Percentiles rank a stretch among this genome's conserved stretches.
phyloP scores from a whole-genome alignment of 1,140 invertebrate species.

The Pectinophora gossypiella region DNA sequence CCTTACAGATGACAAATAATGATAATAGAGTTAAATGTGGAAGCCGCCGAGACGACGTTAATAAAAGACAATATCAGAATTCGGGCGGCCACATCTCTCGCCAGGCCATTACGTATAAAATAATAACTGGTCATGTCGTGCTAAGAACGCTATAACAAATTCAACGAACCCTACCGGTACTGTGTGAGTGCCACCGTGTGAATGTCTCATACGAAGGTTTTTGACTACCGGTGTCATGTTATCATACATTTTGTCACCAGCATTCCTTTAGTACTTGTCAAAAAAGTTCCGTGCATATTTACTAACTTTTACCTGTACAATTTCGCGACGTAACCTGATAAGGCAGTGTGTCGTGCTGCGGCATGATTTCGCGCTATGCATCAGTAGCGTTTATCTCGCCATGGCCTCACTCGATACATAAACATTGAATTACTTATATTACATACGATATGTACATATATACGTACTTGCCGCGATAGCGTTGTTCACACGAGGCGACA shows the following conservation, averaged over 20 bases:
- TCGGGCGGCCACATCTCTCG: slow-evolving; percentile 51
- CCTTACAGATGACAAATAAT: too few relatives aligned
- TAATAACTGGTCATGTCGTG: slow-evolving; percentile 60
- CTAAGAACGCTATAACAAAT: slow-evolving; percentile 73
- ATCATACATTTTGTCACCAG: slow-evolving; percentile 49
- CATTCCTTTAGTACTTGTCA: slow-evolving; percentile 47
- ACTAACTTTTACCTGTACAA: background rate
- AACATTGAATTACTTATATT: slow-evolving; percentile 56
- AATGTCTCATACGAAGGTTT: slow-evolving; percentile 55
- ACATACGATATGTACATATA: slow-evolving; percentile 41
- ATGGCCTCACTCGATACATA: slow-evolving; percentile 38
- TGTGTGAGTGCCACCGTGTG: slow-evolving; percentile 68
- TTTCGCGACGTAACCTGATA: slow-evolving; percentile 31
- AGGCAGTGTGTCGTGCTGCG: slow-evolving; percentile 17
- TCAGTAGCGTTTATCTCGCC: slow-evolving; percentile 42
- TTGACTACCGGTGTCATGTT: slow-evolving; percentile 56
- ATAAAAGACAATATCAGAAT: slow-evolving; percentile 39
- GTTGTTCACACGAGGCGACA: slow-evolving; percentile 68
- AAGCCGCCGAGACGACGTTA: background rate
- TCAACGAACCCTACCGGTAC: slow-evolving; percentile 74
- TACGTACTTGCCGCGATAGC: slow-evolving; percentile 60
- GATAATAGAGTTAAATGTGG: background rate
- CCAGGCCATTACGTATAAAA: slow-evolving; percentile 61
- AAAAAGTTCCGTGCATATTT: slow-evolving; percentile 26
- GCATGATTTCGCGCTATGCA: slow-evolving; percentile 18